phyloP scores from a whole-genome alignment of 2,797 vertebrate genomes.

The Poecilia gillii region DNA sequence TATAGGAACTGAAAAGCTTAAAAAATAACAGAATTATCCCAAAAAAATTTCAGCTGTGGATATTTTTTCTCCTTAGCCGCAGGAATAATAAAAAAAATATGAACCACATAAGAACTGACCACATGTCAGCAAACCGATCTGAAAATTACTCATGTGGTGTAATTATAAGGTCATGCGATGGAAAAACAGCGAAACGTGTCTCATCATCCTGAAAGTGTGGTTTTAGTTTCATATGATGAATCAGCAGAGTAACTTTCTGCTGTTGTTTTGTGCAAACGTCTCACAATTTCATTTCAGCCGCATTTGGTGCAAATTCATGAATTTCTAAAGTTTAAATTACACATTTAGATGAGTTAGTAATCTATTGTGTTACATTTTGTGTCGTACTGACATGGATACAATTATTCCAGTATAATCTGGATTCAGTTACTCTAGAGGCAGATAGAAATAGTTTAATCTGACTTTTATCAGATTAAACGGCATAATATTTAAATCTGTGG shows the following conservation, averaged over 20 bases:
- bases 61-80: conserved; percentile 24
- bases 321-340: not conserved
- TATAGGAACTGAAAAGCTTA: not conserved
- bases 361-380: not conserved
- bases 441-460: not conserved
- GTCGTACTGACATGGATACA: not conserved
- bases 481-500: not conserved
- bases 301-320: not conserved
- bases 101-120: conserved; percentile 18
- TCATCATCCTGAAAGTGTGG: conserved; percentile 1
- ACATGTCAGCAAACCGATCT: conserved; percentile 14
- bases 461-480: not conserved
- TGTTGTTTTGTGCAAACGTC: not conserved
- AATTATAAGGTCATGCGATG: not conserved
- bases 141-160: conserved; percentile 34
- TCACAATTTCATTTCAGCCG: not conserved
- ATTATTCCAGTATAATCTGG: not conserved
- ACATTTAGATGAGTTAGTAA: not conserved
- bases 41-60: conserved; percentile 28
- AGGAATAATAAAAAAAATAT: conserved; percentile 34
- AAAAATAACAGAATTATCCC: not conserved
- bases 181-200: not conserved
- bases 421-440: not conserved
- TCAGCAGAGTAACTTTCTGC: not conserved
- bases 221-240: conserved; percentile 2